Percentiles rank a stretch among this genome's conserved stretches.
These are phyloP conservation scores for Scarus forsteni DNA, from an alignment of 2,797 vertebrate genomes.

Conservation along the genomic window DNA sequence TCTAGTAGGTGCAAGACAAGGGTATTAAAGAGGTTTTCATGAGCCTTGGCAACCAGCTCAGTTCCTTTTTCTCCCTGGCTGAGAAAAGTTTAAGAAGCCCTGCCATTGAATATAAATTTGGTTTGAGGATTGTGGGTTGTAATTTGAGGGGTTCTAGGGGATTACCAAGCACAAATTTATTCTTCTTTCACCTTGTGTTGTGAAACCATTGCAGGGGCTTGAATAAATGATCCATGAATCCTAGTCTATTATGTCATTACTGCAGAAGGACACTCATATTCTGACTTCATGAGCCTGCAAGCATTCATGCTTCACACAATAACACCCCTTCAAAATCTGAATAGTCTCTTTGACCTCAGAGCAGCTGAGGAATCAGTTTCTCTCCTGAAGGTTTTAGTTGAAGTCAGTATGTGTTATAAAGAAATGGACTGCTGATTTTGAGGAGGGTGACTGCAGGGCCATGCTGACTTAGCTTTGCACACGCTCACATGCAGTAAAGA, in stretches of 20 bases:
- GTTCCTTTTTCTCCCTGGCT: slow-evolving; percentile 46
- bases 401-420: slow-evolving; percentile 50
- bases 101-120: slow-evolving; percentile 60
- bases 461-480: slow-evolving; percentile 9
- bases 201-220: slow-evolving; percentile 58
- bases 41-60: slow-evolving; percentile 48
- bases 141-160: slow-evolving; percentile 63
- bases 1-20: slow-evolving; percentile 45
- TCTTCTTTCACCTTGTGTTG: slow-evolving; percentile 61
- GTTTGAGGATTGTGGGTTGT: slow-evolving; percentile 58
- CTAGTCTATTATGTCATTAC: slow-evolving; percentile 52
- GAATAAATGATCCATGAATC: slow-evolving; percentile 44
- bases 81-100: slow-evolving; percentile 45
- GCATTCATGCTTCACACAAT: slow-evolving; percentile 24
- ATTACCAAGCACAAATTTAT: slow-evolving; percentile 56
- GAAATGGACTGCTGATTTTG: slow-evolving; percentile 48
- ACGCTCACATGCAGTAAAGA: slow-evolving; percentile 1
- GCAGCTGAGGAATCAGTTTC: slow-evolving; percentile 43
- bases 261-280: slow-evolving; percentile 28
- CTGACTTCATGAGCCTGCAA: slow-evolving; percentile 29
- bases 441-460: slow-evolving; percentile 40
- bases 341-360: slow-evolving; percentile 45
- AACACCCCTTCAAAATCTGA: slow-evolving; percentile 27
- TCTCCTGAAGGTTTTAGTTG: slow-evolving; percentile 52
- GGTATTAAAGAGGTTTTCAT: slow-evolving; percentile 67